Evolutionary conservation across 2,113 vertebrate species (phyloP), one percentile per base, ranked within the genome.

Genomic region (Thinocorus orbignyianus): DNA sequence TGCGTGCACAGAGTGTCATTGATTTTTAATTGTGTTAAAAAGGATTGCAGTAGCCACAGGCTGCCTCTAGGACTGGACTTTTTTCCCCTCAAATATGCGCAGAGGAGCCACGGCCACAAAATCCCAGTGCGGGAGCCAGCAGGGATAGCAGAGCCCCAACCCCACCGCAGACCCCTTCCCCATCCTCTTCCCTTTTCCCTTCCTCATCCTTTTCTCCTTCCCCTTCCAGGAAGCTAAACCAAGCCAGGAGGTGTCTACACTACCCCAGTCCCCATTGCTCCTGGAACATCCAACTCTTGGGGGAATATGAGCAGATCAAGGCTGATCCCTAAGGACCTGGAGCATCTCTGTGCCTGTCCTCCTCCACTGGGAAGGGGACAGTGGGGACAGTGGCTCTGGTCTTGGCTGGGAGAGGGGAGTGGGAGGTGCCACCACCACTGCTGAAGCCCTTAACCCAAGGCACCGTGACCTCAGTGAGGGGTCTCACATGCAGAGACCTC

Each of bases 1-100:
- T 84, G 93, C 52, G 20, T 86, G 93, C 84, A 52, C 92, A 2
- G 79, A 94, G 96, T 84, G 77, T 23, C 96, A 88, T 90, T 74
- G 92, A 88, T 91, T 95, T 95, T 94, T 93, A 93, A 95, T 86
- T 91, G 88, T 81, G 60, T 81, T 88, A 76, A 46, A 46, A 93
- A 86, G 86, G 83, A 84, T 52, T 96, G 96, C 95, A 94, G 95
- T 94, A 96, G 95, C 95, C 83, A 93, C 58, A 7, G 83, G 83
- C 96, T 91, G 96, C 95, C 96, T 96, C 90, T 96, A 94, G 96
- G 96, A 94, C 90, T 55, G 92, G 93, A 83, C 92, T 92, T 94
- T 35, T 61, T n/a, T n/a, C n/a, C 88, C 86, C 78, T 96, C 71
- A 25, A 74, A 77, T 16, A 8, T 1, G 41, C 16, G 13, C 62